Conservation (phyloP, 2,797 vertebrate genomes). For the Holocentrus rufus region DNA sequence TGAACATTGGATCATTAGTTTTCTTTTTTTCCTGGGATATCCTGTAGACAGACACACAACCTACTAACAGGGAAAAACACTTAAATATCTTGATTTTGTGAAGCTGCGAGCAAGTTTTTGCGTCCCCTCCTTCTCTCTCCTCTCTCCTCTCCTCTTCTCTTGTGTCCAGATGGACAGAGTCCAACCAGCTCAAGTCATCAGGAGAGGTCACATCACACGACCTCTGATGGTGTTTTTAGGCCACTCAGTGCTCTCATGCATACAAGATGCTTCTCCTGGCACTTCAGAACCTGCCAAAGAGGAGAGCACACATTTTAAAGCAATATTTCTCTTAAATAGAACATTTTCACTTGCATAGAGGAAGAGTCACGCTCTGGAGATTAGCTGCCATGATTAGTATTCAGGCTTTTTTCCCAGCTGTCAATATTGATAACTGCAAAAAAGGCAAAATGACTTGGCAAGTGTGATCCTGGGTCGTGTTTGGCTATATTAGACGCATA, state of each 20-base stretch:
- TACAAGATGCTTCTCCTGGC: constrained; percentile 32
- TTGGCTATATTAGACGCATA: no score
- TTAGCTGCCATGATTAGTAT: not conserved
- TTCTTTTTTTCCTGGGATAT: no score
- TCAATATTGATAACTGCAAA: not conserved
- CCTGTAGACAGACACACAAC: no score
- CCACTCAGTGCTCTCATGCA: constrained; percentile 65
- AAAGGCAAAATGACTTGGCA: no score
- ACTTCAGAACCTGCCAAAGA: constrained; percentile 22
- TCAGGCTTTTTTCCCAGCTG: not conserved
- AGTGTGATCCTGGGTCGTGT: no score
- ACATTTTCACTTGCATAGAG: constrained; percentile 5
- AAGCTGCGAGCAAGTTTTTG: no score
- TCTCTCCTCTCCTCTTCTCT: constrained; percentile 12
- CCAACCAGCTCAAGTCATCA: constrained; percentile 66
- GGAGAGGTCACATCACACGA: constrained; percentile 58
- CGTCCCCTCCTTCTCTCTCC: not conserved
- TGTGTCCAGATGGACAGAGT: constrained; percentile 51
- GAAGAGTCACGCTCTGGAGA: not conserved
- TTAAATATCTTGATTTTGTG: no score
- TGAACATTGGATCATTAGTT: no score
- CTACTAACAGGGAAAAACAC: no score
- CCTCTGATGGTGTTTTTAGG: constrained; percentile 68
- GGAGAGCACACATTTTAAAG: constrained; percentile 29
- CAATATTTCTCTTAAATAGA: constrained; percentile 5